phyloP scores from a whole-genome alignment of 2,888 invertebrate genomes.

The Trichopria drosophilae region DNA sequence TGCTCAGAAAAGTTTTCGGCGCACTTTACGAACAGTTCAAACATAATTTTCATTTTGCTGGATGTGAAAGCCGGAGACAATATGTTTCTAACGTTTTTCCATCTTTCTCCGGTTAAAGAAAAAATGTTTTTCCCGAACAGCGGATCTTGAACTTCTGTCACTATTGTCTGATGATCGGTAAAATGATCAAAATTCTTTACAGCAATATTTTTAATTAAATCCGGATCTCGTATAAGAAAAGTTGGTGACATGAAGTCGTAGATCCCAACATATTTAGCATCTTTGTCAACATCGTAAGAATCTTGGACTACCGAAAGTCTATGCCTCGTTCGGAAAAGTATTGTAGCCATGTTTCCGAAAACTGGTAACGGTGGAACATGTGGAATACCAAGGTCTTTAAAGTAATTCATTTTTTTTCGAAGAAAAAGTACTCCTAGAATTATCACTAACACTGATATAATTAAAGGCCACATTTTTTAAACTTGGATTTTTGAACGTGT shows the following conservation, averaged over 20 bases:
- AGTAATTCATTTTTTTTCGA: no score
- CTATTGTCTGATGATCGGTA: conserved; percentile 38
- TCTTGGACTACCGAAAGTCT: background rate
- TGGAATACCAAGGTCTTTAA: conserved; percentile 24
- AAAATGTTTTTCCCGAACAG: conserved; percentile 35
- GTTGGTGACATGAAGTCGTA: conserved; percentile 13
- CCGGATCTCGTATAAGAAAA: conserved; percentile 16
- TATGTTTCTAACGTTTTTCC: conserved; percentile 61
- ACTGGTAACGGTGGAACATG: conserved; percentile 24
- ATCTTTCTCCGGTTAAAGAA: conserved; percentile 53
- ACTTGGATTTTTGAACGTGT: no score
- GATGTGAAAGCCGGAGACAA: conserved; percentile 63
- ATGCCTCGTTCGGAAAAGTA: background rate
- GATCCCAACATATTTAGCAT: conserved; percentile 11
- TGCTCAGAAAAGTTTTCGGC: conserved; percentile 32
- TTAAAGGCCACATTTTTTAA: no score
- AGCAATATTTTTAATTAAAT: conserved; percentile 21
- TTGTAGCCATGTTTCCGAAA: conserved; percentile 28
- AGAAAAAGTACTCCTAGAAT: no score
- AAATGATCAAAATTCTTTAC: conserved; percentile 44
- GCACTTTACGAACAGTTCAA: conserved; percentile 56
- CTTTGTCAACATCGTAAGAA: conserved; percentile 5
- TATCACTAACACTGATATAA: no score
- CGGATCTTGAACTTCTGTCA: conserved; percentile 29
- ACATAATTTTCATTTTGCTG: conserved; percentile 63